phyloP scores from a whole-genome alignment of 2,888 invertebrate genomes.

The Lithophane socia region DNA sequence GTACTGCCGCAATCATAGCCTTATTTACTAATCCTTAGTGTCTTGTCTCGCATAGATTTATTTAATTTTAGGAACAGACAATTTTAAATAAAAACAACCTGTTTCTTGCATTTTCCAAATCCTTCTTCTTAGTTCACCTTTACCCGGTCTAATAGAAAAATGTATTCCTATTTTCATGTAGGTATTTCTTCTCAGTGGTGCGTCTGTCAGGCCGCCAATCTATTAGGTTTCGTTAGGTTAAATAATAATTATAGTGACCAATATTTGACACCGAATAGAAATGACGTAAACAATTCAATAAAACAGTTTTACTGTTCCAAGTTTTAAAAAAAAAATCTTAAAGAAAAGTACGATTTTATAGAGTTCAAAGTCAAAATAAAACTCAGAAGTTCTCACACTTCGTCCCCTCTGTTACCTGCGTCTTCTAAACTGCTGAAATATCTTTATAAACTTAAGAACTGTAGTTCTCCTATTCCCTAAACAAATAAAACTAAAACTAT shows the following conservation, averaged over 20 bases:
- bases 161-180: too few relatives aligned
- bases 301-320: too few relatives aligned
- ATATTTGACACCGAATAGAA: too few relatives aligned
- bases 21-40: not conserved
- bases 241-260: too few relatives aligned
- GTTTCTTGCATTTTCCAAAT: not conserved
- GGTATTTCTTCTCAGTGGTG: too few relatives aligned
- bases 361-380: conserved; percentile 14
- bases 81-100: not conserved
- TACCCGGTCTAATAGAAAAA: too few relatives aligned
- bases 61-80: not conserved
- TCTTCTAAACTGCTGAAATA: conserved; percentile 36
- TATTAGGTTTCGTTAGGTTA: too few relatives aligned
- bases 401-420: conserved; percentile 3
- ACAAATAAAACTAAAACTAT: conserved; percentile 49
- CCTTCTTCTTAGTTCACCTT: too few relatives aligned
- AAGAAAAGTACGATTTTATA: not conserved
- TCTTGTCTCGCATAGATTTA: not conserved
- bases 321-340: too few relatives aligned
- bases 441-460: conserved; percentile 28
- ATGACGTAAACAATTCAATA: too few relatives aligned
- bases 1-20: too few relatives aligned
- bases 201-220: too few relatives aligned
- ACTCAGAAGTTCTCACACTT: conserved; percentile 9
- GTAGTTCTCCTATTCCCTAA: conserved; percentile 43